Evolutionary conservation across 1,140 invertebrate species (phyloP).

Genomic region (Lycorma delicatula): DNA sequence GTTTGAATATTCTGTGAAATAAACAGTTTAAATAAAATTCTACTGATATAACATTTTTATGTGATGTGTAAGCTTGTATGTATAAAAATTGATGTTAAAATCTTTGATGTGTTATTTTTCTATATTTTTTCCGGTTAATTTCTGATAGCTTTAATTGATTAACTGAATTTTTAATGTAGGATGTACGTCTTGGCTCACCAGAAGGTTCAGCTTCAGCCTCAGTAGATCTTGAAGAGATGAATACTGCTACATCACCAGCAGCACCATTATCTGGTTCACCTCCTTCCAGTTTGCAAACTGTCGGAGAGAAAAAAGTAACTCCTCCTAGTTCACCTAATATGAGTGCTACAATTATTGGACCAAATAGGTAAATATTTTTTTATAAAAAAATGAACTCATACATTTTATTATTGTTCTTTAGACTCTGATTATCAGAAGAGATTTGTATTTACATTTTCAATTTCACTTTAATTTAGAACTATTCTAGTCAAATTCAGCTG

Average conservation of each 20-base stretch:
- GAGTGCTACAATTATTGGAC: conserved; percentile 12
- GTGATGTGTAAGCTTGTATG: no score
- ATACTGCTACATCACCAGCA: conserved; percentile 4
- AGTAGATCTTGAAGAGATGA: conserved; percentile 66
- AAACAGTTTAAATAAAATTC: no score
- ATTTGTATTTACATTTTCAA: no score
- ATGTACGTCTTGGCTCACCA: conserved; percentile 73
- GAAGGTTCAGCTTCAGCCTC: conserved; percentile 59
- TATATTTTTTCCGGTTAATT: background rate
- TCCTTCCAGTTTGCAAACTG: conserved; percentile 29
- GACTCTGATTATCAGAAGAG: no score
- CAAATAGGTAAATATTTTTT: conserved; percentile 13
- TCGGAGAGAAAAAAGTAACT: conserved; percentile 11
- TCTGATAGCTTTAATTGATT: conserved; percentile 1
- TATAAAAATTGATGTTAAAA: no score
- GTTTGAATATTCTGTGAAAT: no score
- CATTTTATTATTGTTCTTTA: background rate
- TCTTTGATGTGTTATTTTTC: background rate
- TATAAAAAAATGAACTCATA: background rate
- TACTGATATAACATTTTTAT: no score
- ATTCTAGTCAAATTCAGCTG: no score
- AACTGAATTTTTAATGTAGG: conserved; percentile 43
- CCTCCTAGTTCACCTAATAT: conserved; percentile 21
- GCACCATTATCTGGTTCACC: conserved; percentile 39
- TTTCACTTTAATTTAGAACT: no score